Evolutionary conservation across 2,113 vertebrate species (phyloP).

Genomic region (Bos indicus): DNA sequence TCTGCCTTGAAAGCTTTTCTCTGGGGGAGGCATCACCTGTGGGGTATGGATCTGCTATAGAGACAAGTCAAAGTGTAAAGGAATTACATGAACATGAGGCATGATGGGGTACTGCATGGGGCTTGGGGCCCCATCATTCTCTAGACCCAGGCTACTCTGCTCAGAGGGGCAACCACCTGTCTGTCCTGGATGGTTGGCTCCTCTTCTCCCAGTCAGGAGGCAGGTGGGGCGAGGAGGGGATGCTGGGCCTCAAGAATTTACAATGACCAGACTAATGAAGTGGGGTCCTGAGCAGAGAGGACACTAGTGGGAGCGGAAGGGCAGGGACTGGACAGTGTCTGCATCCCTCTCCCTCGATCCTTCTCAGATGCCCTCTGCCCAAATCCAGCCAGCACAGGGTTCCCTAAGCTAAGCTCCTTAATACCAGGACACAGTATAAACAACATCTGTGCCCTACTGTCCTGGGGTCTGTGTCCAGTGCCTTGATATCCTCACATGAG

Average conservation of each 20-base stretch:
- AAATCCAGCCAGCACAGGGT: not conserved
- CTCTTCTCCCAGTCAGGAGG: not conserved
- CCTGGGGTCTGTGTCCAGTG: not conserved
- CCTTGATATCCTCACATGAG: not conserved
- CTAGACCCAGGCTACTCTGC: not conserved
- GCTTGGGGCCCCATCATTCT: not conserved
- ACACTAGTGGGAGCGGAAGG: too few species aligned
- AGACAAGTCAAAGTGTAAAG: not conserved
- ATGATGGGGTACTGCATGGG: not conserved
- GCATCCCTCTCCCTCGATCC: not conserved
- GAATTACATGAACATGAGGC: not conserved
- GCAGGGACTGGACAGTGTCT: not conserved
- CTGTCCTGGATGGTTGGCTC: not conserved
- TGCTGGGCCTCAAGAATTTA: not conserved
- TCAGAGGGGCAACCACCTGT: not conserved
- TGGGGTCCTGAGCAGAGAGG: not conserved
- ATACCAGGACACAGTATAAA: not conserved
- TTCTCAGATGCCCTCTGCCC: not conserved
- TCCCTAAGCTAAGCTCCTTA: slow-evolving; percentile 52
- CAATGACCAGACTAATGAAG: not conserved
- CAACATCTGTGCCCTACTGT: slow-evolving; percentile 29
- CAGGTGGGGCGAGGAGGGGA: not conserved
- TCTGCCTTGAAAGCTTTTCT: not conserved
- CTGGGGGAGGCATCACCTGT: too few species aligned
- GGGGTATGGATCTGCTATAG: not conserved